Evolutionary conservation across 2,113 vertebrate species (phyloP), one percentile per base, ranked within the genome.

Genomic region (Chaetorhynchus papuensis): DNA sequence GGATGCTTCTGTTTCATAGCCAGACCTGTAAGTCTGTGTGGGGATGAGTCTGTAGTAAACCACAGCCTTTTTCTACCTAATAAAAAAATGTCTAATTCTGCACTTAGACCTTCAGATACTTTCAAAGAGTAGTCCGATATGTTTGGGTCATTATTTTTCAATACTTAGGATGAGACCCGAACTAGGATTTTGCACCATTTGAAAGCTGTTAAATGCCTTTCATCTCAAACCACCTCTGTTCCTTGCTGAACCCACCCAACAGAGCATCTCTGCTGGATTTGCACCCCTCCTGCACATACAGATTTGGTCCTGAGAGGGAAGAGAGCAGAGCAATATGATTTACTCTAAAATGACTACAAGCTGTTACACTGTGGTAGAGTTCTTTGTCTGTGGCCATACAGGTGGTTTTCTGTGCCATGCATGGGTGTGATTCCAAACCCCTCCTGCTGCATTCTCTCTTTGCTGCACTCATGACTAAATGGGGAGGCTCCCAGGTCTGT

Each of bases 41-140:
- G 18, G 47, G 14, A 35, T 7, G 10, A 42, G 5, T 1, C 20
- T 22, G 6, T 31, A 65, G 23, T 24, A 50, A 82, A 60, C 1
- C 11, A 69, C 42, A 59, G 7, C 10, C 3, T 21, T 39, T 84
- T 37, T 27, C 24, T 50, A 4, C 0, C 0, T n/a, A 10, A 12
- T 21, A 37, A 81, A 68, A 2, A 54, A 16, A 27, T 11, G 3
- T 12, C 6, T 33, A 9, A 42, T 79, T 85, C 65, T 26, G 26
- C 41, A 33, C 24, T 61, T 65, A 56, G 11, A 6, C 33, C 35
- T 78, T 11, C 39, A 56, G 10, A 30, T 59, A 27, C 16, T 78
- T 84, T 84, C 26, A 53, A 65, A 45, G 23, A 52, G 7, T 26
- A 56, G 18, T n/a, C 30, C 70, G 14, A 9, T 65, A 45, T 6